Evolutionary conservation across 2,888 invertebrate species (phyloP).

Genomic region (Pheosia gnoma): DNA sequence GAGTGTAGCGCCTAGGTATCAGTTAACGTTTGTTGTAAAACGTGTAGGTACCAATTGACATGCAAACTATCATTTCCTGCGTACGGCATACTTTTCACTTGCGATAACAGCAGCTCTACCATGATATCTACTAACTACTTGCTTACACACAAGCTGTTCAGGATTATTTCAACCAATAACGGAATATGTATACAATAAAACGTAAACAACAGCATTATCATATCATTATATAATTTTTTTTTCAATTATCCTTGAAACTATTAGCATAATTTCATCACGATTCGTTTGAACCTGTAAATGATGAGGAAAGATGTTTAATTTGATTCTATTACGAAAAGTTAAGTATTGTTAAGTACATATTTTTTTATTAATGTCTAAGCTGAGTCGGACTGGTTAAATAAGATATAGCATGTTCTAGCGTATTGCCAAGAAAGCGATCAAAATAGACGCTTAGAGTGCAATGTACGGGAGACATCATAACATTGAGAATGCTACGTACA

Average conservation of each 20-base stretch:
- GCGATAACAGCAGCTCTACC: slow-evolving; percentile 48
- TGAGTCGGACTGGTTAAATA: too few relatives aligned
- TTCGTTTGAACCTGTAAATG: background rate
- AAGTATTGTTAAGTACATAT: too few relatives aligned
- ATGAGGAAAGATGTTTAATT: too few relatives aligned
- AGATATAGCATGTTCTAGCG: background rate
- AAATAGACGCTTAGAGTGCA: slow-evolving; percentile 1
- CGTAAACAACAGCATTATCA: slow-evolving; percentile 24
- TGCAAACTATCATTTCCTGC: slow-evolving; percentile 72
- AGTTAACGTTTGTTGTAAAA: slow-evolving; percentile 38
- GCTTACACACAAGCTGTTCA: background rate
- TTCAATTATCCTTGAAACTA: slow-evolving; percentile 18
- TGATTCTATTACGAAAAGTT: too few relatives aligned
- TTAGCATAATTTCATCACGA: slow-evolving; percentile 4
- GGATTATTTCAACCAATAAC: background rate
- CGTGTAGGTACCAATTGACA: slow-evolving; percentile 52
- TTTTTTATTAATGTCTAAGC: too few relatives aligned
- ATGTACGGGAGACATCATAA: background rate
- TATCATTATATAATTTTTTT: slow-evolving; percentile 7
- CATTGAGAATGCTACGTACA: background rate
- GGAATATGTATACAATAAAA: background rate
- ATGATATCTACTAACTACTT: slow-evolving; percentile 17
- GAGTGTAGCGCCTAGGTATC: slow-evolving; percentile 23
- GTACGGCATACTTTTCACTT: slow-evolving; percentile 65
- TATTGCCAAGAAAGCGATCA: background rate